Evolutionary conservation across 2,113 vertebrate species (phyloP), one percentile per base, ranked within the genome.

Genomic region (Sphyrna mokarran): DNA sequence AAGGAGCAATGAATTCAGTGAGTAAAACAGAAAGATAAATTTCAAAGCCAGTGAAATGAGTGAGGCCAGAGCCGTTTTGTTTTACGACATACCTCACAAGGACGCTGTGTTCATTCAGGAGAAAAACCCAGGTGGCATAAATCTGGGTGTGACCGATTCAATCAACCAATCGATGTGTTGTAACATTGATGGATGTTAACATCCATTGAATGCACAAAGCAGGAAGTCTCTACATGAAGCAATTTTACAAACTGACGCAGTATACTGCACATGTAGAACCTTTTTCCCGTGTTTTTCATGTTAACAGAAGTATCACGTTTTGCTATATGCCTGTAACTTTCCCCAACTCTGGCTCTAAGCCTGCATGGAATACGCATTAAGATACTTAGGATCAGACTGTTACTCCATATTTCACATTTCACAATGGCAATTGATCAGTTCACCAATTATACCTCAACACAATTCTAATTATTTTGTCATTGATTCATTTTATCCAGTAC

Each of bases 391-490:
- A 63, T 61, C 58, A 33, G 26, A 20, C 87, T 70, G 43, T 70
- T 94, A 23, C 23, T 95, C 1, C 29, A 23, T 72, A 37, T 37
- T 33, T 93, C 18, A 37, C 37, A 68, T 58, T 61, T 58, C 86
- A 89, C 48, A 2, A 54, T 5, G 4, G 48, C 48, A 54, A 63
- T 63, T 10, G 61, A 63, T 89, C 48, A 33, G 86, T 58, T 89
- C 43, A 14, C 22, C 48, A 89, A 37, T 89, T 58, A 89, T 58
- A 33, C 26, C 58, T 89, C 23, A 29, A 89, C 26, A 23, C 33
- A 69, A 94, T 91, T 66, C 54, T 58, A 66, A 91, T 94, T 94
- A n/a, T 94, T 94, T 37, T 68, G 63, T 33, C 66, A 94, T 33
- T 69, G 63, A 94, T 37, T 69, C 7, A 40, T 69, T 69, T 94